A percentile compares a stretch with the other conserved stretches of the same genome.
phyloP scores from a whole-genome alignment of 2,888 invertebrate genomes.

The Branchipolynoe longqiensis region DNA sequence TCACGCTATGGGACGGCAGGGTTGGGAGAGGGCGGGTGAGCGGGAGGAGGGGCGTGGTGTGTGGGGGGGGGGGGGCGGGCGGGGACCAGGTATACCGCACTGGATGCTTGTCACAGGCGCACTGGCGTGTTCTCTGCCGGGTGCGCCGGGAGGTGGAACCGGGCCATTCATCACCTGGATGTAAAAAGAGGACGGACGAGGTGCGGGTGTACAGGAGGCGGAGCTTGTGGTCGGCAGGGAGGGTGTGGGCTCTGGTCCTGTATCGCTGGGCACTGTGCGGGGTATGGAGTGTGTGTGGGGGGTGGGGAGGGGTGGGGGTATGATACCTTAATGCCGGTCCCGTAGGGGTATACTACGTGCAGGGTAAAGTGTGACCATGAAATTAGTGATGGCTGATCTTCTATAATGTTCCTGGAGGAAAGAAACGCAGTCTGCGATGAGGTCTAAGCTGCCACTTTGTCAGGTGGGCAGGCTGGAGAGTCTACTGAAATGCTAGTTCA shows the following conservation, averaged over 20 bases:
- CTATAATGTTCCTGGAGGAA: no score
- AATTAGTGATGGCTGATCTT: no score
- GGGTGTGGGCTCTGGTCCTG: background rate
- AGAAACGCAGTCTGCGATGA: no score
- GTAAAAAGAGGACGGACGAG: slow-evolving; percentile 1
- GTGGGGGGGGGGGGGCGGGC: background rate
- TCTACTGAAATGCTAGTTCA: no score
- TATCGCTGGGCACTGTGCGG: background rate
- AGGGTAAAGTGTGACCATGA: no score
- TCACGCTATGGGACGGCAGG: slow-evolving; percentile 4
- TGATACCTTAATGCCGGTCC: no score
- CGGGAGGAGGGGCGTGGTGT: background rate
- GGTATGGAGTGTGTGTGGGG: no score
- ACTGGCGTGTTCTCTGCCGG: background rate
- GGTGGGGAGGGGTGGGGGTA: no score
- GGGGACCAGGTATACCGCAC: background rate
- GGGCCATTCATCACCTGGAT: slow-evolving; percentile 2
- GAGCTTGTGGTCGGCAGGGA: background rate
- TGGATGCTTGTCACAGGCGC: slow-evolving; percentile 9
- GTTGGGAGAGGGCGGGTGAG: background rate
- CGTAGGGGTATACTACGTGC: no score
- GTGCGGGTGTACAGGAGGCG: background rate
- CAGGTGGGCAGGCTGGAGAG: no score
- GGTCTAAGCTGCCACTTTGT: no score
- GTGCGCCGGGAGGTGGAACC: background rate